Percentiles rank a stretch among this genome's conserved stretches.
These are phyloP conservation scores for Axinella damicornis DNA, from an alignment of 37 sponge, comb jelly and placozoan genomes.

Conservation along the genomic window DNA sequence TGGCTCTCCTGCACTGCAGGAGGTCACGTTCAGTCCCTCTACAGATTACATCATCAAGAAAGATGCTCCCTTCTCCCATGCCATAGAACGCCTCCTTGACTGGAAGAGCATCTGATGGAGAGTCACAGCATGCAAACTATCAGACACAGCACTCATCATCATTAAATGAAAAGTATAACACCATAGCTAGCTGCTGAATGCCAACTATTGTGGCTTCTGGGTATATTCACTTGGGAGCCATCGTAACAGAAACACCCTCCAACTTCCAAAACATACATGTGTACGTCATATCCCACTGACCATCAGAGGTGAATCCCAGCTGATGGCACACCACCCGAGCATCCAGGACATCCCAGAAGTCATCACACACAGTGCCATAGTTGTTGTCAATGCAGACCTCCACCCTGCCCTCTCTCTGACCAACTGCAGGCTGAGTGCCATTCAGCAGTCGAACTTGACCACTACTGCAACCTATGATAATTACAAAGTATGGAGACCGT, in stretches of 20 bases:
- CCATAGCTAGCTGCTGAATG: no score
- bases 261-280: no score
- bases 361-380: conserved; percentile 66
- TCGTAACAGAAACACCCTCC: no score
- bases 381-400: conserved; percentile 29
- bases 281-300: no score
- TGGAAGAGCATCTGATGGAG: not conserved
- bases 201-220: no score
- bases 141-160: no score
- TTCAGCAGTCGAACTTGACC: conserved; percentile 26
- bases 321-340: conserved; percentile 70
- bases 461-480: conserved; percentile 4
- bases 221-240: no score
- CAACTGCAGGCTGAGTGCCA: not conserved
- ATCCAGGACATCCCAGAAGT: conserved; percentile 44
- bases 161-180: no score
- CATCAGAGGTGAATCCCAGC: conserved; percentile 29
- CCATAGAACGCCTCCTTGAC: not conserved
- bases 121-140: no score
- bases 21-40: conserved; percentile 5
- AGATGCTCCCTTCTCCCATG: conserved; percentile 5
- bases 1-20: conserved; percentile 4
- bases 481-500: no score
- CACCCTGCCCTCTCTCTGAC: conserved; percentile 27
- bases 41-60: conserved; percentile 27